Evolutionary conservation across 2,888 invertebrate species (phyloP).

Genomic region (Pharmacophagus antenor): DNA sequence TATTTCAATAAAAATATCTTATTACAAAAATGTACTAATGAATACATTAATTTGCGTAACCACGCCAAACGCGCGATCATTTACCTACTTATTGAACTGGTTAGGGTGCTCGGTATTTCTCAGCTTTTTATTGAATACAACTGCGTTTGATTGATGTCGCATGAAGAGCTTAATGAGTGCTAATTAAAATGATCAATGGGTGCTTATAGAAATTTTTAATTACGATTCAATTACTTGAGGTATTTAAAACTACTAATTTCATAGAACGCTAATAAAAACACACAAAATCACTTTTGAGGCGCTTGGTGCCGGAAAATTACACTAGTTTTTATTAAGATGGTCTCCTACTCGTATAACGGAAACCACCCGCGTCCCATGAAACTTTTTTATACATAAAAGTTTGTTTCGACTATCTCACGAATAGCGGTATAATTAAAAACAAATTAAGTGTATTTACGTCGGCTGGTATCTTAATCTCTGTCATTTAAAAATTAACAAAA

Average conservation of each 20-base stretch:
- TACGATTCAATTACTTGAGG: background rate
- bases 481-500: conserved; percentile 16
- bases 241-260: background rate
- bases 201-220: conserved; percentile 18
- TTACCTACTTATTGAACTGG: conserved; percentile 26
- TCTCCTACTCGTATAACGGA: too few species aligned
- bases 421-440: background rate
- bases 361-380: too few species aligned
- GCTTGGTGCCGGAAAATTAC: too few species aligned
- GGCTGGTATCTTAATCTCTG: background rate
- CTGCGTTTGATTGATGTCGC: conserved; percentile 23
- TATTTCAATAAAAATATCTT: conserved; percentile 3
- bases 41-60: conserved; percentile 26
- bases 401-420: background rate
- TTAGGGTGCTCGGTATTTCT: conserved; percentile 24
- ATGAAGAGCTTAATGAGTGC: conserved; percentile 17
- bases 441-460: background rate
- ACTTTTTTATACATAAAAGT: background rate
- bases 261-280: background rate
- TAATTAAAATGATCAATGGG: conserved; percentile 26
- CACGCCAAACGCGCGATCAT: conserved; percentile 16
- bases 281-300: too few species aligned
- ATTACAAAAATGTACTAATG: conserved; percentile 21
- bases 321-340: too few species aligned
- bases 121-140: conserved; percentile 24